phyloP scores from a whole-genome alignment of 2,113 vertebrate genomes.

The Clinocottus analis region DNA sequence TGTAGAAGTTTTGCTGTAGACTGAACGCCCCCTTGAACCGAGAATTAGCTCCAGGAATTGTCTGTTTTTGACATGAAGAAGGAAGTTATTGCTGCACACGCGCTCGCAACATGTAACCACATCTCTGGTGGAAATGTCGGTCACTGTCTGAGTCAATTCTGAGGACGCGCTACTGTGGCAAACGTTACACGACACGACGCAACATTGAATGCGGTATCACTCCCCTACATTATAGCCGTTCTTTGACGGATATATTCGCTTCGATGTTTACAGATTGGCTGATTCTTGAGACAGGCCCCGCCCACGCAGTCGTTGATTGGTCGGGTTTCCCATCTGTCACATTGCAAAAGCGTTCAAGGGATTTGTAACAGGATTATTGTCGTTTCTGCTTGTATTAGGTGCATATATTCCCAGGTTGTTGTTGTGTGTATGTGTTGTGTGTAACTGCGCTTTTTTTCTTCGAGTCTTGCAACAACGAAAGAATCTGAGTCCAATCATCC shows the following conservation, averaged over 20 bases:
- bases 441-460: neutral
- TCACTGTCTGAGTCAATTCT: neutral
- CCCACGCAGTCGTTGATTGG: slow-evolving; percentile 56
- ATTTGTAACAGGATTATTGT: slow-evolving; percentile 8
- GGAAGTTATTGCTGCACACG: neutral
- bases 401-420: neutral
- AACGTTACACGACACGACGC: neutral
- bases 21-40: slow-evolving; percentile 6
- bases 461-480: neutral
- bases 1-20: slow-evolving; percentile 8
- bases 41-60: slow-evolving; percentile 34
- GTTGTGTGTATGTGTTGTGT: too few species aligned
- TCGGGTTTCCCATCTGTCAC: slow-evolving; percentile 15
- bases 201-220: neutral
- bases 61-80: slow-evolving; percentile 3
- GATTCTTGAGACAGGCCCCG: neutral
- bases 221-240: neutral
- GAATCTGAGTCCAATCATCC: neutral
- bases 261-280: slow-evolving; percentile 57
- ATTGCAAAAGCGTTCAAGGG: too few species aligned
- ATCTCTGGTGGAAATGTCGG: slow-evolving; percentile 39
- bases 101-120: slow-evolving; percentile 20
- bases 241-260: neutral
- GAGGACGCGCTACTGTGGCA: neutral
- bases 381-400: neutral